Percentiles rank a stretch among this genome's conserved stretches.
These are phyloP conservation scores for Premnoplex brunnescens DNA, from an alignment of 2,797 vertebrate genomes.

Conservation along the genomic window DNA sequence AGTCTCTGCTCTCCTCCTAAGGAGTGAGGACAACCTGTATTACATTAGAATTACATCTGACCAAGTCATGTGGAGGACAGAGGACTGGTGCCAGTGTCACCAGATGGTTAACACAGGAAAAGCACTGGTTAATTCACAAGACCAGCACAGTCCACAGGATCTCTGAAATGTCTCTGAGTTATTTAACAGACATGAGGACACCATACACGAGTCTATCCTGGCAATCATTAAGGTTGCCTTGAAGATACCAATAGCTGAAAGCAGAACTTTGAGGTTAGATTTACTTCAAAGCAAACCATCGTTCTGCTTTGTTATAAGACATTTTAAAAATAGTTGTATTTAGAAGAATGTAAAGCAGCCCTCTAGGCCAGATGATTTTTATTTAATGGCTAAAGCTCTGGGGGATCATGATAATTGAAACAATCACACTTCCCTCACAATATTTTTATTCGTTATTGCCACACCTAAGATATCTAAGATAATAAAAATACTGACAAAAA, in stretches of 20 bases:
- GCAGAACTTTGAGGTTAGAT: conserved; percentile 41
- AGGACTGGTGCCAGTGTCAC: background rate
- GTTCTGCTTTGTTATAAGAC: background rate
- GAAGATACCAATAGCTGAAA: conserved; percentile 9
- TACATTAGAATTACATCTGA: background rate
- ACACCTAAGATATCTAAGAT: background rate
- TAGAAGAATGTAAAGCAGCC: conserved; percentile 2
- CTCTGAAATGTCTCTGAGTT: background rate
- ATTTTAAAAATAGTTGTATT: conserved; percentile 8
- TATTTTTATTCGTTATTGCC: background rate
- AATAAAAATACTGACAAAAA: background rate
- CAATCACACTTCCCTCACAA: background rate
- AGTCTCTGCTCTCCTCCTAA: background rate
- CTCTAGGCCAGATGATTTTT: background rate
- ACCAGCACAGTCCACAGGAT: background rate
- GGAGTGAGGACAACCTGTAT: background rate
- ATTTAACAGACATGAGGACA: conserved; percentile 16
- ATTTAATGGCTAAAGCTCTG: conserved; percentile 12
- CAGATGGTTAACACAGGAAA: background rate
- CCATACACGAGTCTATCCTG: background rate
- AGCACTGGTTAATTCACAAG: background rate
- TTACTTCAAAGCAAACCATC: conserved; percentile 35
- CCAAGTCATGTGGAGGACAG: background rate
- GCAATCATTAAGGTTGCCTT: background rate
- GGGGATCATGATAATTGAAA: conserved; percentile 5